Base-by-base conservation (phyloP, 1,140 invertebrate genomes). In the Aphidius gifuensis region DNA sequence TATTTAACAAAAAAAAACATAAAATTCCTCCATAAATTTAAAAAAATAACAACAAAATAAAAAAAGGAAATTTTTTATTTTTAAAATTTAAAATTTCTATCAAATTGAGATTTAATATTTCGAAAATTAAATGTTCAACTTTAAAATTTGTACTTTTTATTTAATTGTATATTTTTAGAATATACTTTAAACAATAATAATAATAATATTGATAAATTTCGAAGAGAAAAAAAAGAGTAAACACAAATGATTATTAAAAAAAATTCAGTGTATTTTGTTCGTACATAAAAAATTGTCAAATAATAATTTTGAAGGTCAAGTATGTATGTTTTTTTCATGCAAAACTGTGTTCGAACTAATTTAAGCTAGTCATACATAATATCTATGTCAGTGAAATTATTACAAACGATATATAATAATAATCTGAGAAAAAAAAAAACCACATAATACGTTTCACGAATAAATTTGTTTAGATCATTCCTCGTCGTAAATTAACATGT, bases 121-220 rank as follows among this genome's bases (percentile, higher is more conserved):
- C 9, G 16, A 16, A 16, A 49, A 21, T n/a, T 21, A 49, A 49
- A 49, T 49, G 16, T 49, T 49, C 4, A 32, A 32, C 23, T 32
- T 32, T 32, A 4, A 32, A 32, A 32, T 32, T 32, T 32, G 23
- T 32, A 32, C 23, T 32, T 32, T 32, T 32, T 32, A 32, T 32
- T 32, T 32, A 59, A 38, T 8, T 46, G 38, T 55, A 55, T 55
- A 40, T 45, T 43, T 43, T 43, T 6, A 58, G 6, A 58, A 21
- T 58, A 32, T 58, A 58, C 45, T 43, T 56, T 32, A 32, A 32
- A 32, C 4, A 32, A 56, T 43, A 40, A 21, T 11, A 59, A 44
- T 43, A 42, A 43, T 38, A 53, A 42, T 11, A 51, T 60, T 40
- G 45, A 43, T 60, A 51, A 9, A 60, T 60, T 60, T 60, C 44